phyloP scores from a whole-genome alignment of 2,888 invertebrate genomes.

The Tyria jacobaeae region DNA sequence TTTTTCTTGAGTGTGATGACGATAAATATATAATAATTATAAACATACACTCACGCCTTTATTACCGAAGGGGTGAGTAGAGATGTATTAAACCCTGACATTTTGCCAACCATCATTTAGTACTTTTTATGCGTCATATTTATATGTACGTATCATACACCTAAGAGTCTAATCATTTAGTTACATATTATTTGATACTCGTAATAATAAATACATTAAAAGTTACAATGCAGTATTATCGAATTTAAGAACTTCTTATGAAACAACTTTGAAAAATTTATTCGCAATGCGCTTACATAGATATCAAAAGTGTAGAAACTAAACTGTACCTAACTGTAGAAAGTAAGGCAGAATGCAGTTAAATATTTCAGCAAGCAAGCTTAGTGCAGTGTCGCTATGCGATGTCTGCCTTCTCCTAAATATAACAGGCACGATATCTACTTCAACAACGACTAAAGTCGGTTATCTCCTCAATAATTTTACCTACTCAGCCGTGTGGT shows the following conservation, averaged over 20 bases:
- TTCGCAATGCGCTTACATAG: neutral
- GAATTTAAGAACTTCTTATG: neutral
- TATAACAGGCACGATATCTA: constrained; percentile 53
- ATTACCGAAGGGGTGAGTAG: no score
- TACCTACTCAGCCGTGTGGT: no score
- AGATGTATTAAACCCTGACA: no score
- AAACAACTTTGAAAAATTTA: neutral
- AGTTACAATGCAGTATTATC: neutral
- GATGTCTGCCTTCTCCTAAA: constrained; percentile 48
- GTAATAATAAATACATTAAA: no score
- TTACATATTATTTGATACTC: no score
- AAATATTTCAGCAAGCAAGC: constrained; percentile 61
- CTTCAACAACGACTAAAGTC: constrained; percentile 40
- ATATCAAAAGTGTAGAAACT: constrained; percentile 9
- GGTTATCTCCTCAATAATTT: constrained; percentile 22
- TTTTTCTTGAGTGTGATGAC: neutral
- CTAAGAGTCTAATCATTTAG: no score
- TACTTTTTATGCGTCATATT: no score
- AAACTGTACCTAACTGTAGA: no score
- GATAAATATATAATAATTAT: no score
- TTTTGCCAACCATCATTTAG: no score
- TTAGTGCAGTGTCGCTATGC: constrained; percentile 36
- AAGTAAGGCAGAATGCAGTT: constrained; percentile 56
- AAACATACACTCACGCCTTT: no score
- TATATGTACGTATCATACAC: no score